Base-by-base conservation (phyloP, 2,797 vertebrate species). In the Pipistrellus pygmaeus region DNA sequence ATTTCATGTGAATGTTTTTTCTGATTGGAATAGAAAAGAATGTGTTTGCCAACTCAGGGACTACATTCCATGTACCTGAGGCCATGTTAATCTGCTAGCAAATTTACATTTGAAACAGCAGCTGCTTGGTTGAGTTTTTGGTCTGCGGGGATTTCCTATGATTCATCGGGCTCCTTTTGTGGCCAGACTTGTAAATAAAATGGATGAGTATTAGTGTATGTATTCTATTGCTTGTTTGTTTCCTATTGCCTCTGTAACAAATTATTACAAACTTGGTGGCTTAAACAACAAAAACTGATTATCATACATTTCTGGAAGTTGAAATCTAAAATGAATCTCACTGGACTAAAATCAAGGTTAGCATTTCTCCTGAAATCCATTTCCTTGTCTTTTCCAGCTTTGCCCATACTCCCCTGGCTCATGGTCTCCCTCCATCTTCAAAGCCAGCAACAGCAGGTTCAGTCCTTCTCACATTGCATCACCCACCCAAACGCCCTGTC, bases 161-260 rank as follows among this genome's bases (percentile, higher is more conserved):
- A 88, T 30, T 76, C 46, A 88, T 80, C 38, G 72, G 77, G n/a
- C 62, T 64, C 21, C 57, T 88, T 88, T 77, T 66, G 60, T 68
- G 60, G 83, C 46, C 72, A 95, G 60, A 94, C 46, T 57, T 94
- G 15, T 94, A 93, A 84, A 86, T 95, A 73, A 86, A 94, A 84
- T 78, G 25, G n/a, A 85, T 88, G 53, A 64, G n/a, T 53, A 46
- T 73, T 68, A 71, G 21, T 69, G 2, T 73, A 27, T 13, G 6
- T 69, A 55, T 64, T 94, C 60, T 53, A 41, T 88, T 9, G 12
- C 44, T 88, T 53, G n/a, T 87, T 62, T 3, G 8, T 73, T 88
- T 94, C 25, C n/a, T 83, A 51, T 71, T 88, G 51, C 46, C 80
- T 64, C 46, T 77, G 9, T 85, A 93, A 77, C 75, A 88, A 83